phyloP scores from a whole-genome alignment of 2,888 invertebrate species.

The Altica lythri region DNA sequence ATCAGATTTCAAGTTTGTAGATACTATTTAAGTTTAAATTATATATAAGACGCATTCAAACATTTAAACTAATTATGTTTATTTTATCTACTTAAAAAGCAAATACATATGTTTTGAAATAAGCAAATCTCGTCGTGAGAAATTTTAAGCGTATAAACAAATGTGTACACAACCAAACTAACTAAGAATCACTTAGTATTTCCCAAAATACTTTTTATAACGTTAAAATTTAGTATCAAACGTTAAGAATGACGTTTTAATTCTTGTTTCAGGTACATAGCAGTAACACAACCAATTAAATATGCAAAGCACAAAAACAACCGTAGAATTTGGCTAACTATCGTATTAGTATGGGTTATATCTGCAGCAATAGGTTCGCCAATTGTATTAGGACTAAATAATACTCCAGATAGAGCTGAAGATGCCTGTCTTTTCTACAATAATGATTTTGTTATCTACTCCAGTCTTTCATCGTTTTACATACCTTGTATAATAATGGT shows the following conservation, averaged over 20 bases:
- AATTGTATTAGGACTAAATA: constrained; percentile 94
- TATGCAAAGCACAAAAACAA: constrained; percentile 99
- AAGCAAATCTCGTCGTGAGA: too few species aligned
- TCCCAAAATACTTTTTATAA: background rate
- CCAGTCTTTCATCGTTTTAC: constrained; percentile 97
- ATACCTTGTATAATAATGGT: constrained; percentile 99
- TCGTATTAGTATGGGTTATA: constrained; percentile 94
- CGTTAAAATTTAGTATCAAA: too few species aligned
- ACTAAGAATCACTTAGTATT: background rate
- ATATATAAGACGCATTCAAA: too few species aligned
- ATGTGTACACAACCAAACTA: too few species aligned
- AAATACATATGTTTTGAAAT: too few species aligned
- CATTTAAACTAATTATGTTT: too few species aligned
- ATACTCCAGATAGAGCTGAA: constrained; percentile 81
- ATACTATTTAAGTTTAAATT: too few species aligned
- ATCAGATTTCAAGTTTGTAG: too few species aligned
- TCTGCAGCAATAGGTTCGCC: constrained; percentile 95
- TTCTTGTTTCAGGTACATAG: constrained; percentile 84
- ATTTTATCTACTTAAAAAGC: too few species aligned
- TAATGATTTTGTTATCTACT: constrained; percentile 96
- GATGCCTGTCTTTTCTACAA: constrained; percentile 96
- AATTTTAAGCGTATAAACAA: too few species aligned
- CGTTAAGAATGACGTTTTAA: background rate
- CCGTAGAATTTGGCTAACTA: constrained; percentile 90
- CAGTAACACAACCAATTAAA: constrained; percentile 98